These are phyloP conservation scores for Trididemnum clinides DNA, from an alignment of 23 tunicate genomes.

Conservation along the genomic window DNA sequence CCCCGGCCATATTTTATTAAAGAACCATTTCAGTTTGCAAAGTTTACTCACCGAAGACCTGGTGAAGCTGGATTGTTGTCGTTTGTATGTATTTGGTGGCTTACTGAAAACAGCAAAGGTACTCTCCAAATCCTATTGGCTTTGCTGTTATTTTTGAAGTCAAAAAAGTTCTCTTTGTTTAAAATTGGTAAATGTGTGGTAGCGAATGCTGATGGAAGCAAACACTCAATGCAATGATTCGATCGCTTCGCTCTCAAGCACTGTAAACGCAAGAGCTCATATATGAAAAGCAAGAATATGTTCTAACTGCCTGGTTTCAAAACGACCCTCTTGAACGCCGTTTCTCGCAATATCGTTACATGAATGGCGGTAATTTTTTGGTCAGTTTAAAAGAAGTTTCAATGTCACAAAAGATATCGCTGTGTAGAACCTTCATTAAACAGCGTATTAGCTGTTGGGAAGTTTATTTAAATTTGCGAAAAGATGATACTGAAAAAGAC, in stretches of 20 bases:
- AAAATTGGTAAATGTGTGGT: too few species aligned
- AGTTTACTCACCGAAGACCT: background rate
- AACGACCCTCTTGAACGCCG: background rate
- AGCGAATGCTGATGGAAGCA: background rate
- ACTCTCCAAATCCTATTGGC: background rate
- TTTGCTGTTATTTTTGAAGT: background rate
- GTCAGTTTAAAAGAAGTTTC: background rate
- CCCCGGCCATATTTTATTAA: background rate
- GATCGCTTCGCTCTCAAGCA: too few species aligned
- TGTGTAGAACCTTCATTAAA: background rate
- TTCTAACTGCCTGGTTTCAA: background rate
- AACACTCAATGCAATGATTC: too few species aligned
- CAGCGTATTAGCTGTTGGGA: background rate
- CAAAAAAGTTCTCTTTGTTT: background rate
- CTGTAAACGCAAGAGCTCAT: background rate
- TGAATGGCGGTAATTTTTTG: background rate
- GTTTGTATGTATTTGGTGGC: constrained; percentile 2
- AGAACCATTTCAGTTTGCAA: background rate
- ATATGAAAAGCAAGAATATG: background rate
- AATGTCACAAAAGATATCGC: background rate
- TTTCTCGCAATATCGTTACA: background rate
- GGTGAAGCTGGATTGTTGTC: constrained; percentile 1
- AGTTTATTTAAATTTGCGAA: background rate
- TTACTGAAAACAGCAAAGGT: background rate
- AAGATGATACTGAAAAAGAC: too few species aligned